Base-by-base conservation (phyloP, 2,113 vertebrate genomes). In the Hemibagrus wyckioides region DNA sequence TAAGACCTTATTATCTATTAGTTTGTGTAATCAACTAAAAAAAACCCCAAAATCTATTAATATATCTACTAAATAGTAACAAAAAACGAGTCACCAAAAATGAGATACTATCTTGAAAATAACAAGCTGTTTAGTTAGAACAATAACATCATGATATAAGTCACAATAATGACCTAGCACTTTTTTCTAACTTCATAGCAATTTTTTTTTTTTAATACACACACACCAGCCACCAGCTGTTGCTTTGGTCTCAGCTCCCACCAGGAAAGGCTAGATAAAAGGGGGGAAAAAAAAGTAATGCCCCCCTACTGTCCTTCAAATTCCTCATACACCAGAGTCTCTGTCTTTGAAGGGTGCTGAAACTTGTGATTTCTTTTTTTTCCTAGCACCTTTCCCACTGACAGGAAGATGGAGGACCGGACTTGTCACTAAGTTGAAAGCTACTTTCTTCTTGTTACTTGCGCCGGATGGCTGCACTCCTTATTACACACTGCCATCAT, bases 391-490 rank as follows among this genome's bases (percentile, higher is more conserved):
- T 65, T 83, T 67, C 39, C 17, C 88, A 90, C 87, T 89, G 90
- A 90, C 85, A 90, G 89, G 61, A 79, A 77, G 28, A 41, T 2
- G 19, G 39, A 48, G 5, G 39, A 17, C 23, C 13, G 14, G 41
- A 67, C n/a, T 10, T 25, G 41, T 21, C 82, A 65, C 33, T n/a
- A 85, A 44, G 82, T 56, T 69, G 52, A 84, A 54, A 69, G 25
- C 13, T 39, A 77, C 41, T 48, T 61, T 79, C n/a, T 76, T 73
- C 41, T 67, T 23, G 14, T 28, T 50, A 0, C 6, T 56, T 30
- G 76, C 9, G 36, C 75, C 79, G 86, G 84, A 90, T 88, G 87
- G 44, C 39, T 88, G 88, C 33, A 59, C 39, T 17, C 65, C 56
- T 86, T 86, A 82, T 79, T 86, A 79, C 57, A 1, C 59, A 30